Conservation (phyloP, 2,113 vertebrate species). For the Melospiza georgiana region DNA sequence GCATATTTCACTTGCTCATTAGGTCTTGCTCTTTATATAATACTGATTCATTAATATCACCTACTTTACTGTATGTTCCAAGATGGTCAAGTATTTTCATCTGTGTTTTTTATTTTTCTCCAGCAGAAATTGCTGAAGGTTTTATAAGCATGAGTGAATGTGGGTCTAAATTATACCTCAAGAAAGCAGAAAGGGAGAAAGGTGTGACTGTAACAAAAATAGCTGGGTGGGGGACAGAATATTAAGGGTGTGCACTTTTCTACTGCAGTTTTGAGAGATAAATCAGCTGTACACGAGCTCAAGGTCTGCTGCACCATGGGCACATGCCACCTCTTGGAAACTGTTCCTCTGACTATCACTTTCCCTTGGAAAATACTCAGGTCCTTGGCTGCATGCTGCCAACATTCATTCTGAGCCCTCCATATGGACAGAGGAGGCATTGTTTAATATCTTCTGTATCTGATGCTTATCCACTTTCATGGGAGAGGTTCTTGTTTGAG, state of each 20-base stretch:
- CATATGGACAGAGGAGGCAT: conserved; percentile 16
- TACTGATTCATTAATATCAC: neutral
- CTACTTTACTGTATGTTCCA: neutral
- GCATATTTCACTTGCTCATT: conserved; percentile 21
- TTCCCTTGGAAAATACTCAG: conserved; percentile 31
- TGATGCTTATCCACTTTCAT: neutral
- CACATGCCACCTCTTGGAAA: neutral
- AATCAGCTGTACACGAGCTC: neutral
- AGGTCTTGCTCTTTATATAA: conserved; percentile 4
- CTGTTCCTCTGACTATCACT: neutral
- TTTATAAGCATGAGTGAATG: neutral
- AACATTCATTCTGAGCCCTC: neutral
- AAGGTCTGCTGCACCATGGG: neutral
- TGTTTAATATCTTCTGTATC: conserved; percentile 2
- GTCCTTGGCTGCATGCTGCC: neutral
- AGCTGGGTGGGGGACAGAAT: accelerated
- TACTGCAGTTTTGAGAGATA: neutral
- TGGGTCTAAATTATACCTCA: neutral
- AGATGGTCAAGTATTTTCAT: neutral
- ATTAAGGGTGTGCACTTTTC: neutral
- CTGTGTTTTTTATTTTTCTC: neutral
- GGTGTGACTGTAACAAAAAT: neutral
- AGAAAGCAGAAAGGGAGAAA: neutral
- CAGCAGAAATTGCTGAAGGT: neutral
- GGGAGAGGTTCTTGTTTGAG: neutral